phyloP scores from a whole-genome alignment of 2,113 vertebrate genomes.

The Epinephelus fuscoguttatus region DNA sequence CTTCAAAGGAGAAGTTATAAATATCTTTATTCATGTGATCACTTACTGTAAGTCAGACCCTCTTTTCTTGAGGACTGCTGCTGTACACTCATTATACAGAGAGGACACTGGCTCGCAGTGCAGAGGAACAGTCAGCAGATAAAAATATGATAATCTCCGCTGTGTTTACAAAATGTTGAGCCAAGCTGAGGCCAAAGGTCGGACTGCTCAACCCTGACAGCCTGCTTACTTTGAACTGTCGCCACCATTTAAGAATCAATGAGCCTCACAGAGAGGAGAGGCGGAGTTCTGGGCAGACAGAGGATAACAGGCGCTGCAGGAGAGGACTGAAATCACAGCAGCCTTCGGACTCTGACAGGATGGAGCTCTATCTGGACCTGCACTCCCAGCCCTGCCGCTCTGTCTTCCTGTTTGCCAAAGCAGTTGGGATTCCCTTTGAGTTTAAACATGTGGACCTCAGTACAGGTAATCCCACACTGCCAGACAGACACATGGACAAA shows the following conservation, averaged over 20 bases:
- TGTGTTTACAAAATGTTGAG: slow-evolving; percentile 59
- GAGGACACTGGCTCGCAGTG: not conserved
- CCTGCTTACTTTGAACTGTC: slow-evolving; percentile 58
- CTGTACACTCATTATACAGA: not conserved
- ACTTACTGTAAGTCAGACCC: not conserved
- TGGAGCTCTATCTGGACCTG: slow-evolving; percentile 91
- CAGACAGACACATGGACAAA: not conserved
- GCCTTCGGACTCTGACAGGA: slow-evolving; percentile 4
- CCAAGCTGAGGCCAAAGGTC: slow-evolving; percentile 45
- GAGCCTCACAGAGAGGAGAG: slow-evolving; percentile 12
- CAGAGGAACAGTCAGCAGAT: not conserved
- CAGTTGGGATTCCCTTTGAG: slow-evolving; percentile 86
- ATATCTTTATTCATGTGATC: not conserved
- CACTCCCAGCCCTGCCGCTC: slow-evolving; percentile 89
- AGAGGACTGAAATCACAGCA: not conserved
- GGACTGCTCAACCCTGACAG: slow-evolving; percentile 36
- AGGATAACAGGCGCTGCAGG: slow-evolving; percentile 14
- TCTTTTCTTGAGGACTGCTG: not conserved
- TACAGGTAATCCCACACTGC: slow-evolving; percentile 74
- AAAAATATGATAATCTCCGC: slow-evolving; percentile 9
- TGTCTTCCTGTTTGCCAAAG: slow-evolving; percentile 89
- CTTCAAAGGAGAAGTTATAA: not conserved
- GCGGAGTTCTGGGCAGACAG: slow-evolving; percentile 15
- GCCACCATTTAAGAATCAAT: slow-evolving; percentile 27
- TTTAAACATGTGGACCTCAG: slow-evolving; percentile 82